phyloP scores from a whole-genome alignment of 1,140 invertebrate genomes.

The Platorchestia sp. region DNA sequence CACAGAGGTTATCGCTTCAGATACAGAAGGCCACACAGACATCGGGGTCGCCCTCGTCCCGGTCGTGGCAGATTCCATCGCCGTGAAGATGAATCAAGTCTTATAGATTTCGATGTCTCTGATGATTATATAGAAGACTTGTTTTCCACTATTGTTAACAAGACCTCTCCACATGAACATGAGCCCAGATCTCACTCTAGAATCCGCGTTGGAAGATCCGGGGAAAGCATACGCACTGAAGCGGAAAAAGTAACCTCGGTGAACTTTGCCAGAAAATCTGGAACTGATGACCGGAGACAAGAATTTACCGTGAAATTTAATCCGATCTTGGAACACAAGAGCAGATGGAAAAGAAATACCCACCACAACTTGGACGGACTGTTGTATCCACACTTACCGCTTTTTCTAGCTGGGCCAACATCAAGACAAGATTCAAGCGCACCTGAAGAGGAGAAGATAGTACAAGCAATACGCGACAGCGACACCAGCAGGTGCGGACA shows the following conservation, averaged over 20 bases:
- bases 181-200: neutral
- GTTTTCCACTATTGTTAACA: neutral
- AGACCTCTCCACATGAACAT: neutral
- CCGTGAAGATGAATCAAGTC: neutral
- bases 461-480: neutral
- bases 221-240: neutral
- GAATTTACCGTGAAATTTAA: neutral
- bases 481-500: neutral
- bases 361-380: neutral
- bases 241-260: neutral
- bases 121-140: neutral
- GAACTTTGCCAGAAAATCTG: conserved; percentile 4
- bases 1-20: neutral
- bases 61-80: neutral
- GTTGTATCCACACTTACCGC: neutral
- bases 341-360: neutral
- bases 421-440: neutral
- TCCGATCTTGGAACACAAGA: neutral
- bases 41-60: neutral
- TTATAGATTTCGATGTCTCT: neutral
- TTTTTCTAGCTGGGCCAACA: neutral
- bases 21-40: neutral
- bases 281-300: neutral
- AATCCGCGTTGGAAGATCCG: neutral
- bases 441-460: conserved; percentile 20